phyloP scores from a whole-genome alignment of 37 sponge, comb jelly and placozoan species.

The Mnemiopsis leidyi region DNA sequence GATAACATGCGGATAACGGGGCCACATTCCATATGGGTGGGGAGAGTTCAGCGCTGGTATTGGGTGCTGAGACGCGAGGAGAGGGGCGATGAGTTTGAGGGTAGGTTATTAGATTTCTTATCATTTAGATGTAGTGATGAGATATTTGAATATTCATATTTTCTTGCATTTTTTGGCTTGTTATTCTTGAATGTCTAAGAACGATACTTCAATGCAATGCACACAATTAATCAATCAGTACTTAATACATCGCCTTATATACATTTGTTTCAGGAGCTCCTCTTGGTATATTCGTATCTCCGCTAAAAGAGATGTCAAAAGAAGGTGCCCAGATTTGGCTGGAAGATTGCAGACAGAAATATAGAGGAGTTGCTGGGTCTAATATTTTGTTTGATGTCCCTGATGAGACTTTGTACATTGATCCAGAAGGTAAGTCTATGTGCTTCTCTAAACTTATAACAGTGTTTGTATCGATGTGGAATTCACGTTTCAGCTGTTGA shows the following conservation, averaged over 20 bases:
- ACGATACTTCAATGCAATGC: no score
- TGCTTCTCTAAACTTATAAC: no score
- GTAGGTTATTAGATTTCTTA: no score
- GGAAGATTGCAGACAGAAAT: slow-evolving; percentile 9
- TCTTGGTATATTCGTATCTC: slow-evolving; percentile 41
- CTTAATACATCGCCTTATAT: no score
- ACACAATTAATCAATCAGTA: neutral
- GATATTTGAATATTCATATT: no score
- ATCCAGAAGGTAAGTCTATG: slow-evolving; percentile 42
- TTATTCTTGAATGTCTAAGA: no score
- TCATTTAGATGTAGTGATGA: no score
- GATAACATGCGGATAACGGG: slow-evolving; percentile 47
- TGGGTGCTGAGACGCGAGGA: slow-evolving; percentile 63
- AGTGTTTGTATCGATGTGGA: no score
- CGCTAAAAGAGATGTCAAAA: slow-evolving; percentile 46
- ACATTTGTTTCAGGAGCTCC: slow-evolving; percentile 63
- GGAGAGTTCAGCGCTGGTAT: slow-evolving; percentile 59
- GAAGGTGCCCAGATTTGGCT: slow-evolving; percentile 47
- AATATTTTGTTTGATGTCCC: slow-evolving; percentile 60
- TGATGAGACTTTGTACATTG: slow-evolving; percentile 48
- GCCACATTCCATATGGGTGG: slow-evolving; percentile 63
- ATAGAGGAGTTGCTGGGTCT: slow-evolving; percentile 27
- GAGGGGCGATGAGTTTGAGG: slow-evolving; percentile 56
- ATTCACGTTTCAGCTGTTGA: no score
- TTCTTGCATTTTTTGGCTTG: no score